Base-by-base conservation (phyloP, 2,113 vertebrate species). In the Danionella cerebrum region DNA sequence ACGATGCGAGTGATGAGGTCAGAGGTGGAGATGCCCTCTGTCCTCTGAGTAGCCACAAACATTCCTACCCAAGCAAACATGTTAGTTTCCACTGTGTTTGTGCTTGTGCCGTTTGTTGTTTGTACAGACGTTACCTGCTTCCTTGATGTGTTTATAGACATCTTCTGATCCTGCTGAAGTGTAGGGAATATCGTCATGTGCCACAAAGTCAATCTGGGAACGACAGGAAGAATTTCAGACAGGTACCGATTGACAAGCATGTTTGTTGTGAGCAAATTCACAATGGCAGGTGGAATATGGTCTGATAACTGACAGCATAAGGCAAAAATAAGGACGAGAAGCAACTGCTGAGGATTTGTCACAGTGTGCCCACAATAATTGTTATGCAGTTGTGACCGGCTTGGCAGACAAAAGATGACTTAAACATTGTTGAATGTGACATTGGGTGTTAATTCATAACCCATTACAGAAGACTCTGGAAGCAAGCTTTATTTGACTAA, bases 121-220 rank as follows among this genome's bases (percentile, higher is more conserved):
- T 55, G 14, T 10, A 8, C 13, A 38, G 16, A 27, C 4, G 87
- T 83, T 71, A 98, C 96, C 95, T 88, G 94, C 95, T 79, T 96
- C 94, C 83, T 99, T 99, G 83, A 98, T 98, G 78, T 98, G 94
- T 87, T 96, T 96, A 80, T 98, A 99, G 22, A 99, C 93, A 9
- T 99, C 96, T 81, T 99, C 96, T n/a, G 91, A 96, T 79, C 96
- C 96, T 77, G 96, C 96, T n/a, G 96, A 98, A 66, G 95, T 97
- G 87, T 99, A 99, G 0, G 96, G 96, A 79, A 98, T 97, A 70
- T 98, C 96, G 76, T 98, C 96, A 0, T 98, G 96, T 66, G 96
- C 96, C 87, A 99, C 96, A 72, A 99, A 99, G 84, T 99, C 96
- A 80, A 99, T 99, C 96, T 98, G 85, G 71, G 73, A 69, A 51